Evolutionary conservation across 2,113 vertebrate genomes (phyloP).

Genomic region (Melospiza georgiana): DNA sequence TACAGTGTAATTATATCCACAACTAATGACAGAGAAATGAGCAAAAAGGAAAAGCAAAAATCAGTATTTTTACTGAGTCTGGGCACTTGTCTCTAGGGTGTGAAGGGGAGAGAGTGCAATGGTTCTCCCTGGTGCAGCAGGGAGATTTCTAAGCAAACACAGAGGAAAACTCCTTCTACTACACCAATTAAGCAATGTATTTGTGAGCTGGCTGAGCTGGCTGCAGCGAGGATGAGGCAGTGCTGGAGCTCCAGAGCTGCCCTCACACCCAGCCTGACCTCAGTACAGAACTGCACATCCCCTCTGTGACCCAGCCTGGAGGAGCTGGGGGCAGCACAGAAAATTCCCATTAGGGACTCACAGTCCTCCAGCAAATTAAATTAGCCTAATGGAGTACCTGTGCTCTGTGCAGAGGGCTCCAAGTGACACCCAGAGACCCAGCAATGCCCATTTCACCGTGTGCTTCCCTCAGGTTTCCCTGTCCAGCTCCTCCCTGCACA

Average conservation of each 20-base stretch:
- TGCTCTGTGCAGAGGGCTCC: neutral
- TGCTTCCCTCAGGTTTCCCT: neutral
- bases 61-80: neutral
- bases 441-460: fast-evolving
- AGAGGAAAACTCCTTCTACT: neutral
- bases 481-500: neutral
- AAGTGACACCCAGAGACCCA: neutral
- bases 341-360: neutral
- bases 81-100: neutral
- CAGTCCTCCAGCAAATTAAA: neutral
- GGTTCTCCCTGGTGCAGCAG: neutral
- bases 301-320: neutral
- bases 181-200: fast-evolving
- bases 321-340: neutral
- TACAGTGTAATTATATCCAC: neutral
- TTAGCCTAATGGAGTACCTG: neutral
- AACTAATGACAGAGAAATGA: neutral
- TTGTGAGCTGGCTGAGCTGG: neutral
- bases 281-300: neutral
- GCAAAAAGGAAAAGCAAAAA: neutral
- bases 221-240: neutral
- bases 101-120: neutral
- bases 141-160: neutral
- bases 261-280: neutral
- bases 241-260: neutral